phyloP scores from a whole-genome alignment of 2,113 vertebrate genomes.

The Macrotis lagotis region DNA sequence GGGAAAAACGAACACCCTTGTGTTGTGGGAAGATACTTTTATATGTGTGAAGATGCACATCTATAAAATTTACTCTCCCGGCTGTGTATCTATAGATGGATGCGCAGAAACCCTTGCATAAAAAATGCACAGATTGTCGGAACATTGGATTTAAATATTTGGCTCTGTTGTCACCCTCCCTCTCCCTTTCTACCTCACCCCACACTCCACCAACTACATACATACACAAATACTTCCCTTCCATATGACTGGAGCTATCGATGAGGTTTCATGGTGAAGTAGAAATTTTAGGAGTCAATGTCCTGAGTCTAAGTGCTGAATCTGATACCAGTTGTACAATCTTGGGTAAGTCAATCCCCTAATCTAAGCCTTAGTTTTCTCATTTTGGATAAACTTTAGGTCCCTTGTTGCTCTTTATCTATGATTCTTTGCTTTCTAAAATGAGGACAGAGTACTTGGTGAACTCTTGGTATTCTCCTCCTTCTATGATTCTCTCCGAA shows the following conservation, averaged over 20 bases:
- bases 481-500: not conserved
- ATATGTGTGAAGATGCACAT: not conserved
- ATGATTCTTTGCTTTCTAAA: not conserved
- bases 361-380: not conserved
- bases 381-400: not conserved
- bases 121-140: not conserved
- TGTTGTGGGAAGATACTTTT: conserved; percentile 23
- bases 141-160: conserved; percentile 32
- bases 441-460: not conserved
- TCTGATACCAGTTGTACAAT: not conserved
- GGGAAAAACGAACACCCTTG: not conserved
- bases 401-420: not conserved
- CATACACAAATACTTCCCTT: not conserved
- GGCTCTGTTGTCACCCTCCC: not conserved
- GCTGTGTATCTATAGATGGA: conserved; percentile 35
- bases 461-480: not conserved
- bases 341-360: not conserved
- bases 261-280: not conserved
- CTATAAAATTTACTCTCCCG: not conserved
- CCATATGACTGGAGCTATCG: not conserved
- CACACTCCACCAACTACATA: not conserved
- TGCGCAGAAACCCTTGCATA: not conserved
- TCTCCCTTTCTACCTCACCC: not conserved
- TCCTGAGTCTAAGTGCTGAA: not conserved
- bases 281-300: not conserved